Conservation (phyloP, 2,888 invertebrate species). For the Pteria penguin region DNA sequence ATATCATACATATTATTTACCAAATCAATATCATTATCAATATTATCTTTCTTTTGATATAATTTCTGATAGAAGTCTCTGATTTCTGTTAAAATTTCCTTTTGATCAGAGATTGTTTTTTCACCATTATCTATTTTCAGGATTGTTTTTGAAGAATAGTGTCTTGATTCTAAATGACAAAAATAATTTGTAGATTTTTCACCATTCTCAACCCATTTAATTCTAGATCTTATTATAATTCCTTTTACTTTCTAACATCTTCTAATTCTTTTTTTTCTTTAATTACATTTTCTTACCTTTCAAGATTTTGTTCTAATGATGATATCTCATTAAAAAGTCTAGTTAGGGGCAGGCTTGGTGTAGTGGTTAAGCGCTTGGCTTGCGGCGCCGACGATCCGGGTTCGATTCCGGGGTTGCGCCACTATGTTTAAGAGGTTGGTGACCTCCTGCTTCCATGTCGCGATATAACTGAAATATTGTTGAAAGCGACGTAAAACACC, state of each 20-base stretch:
- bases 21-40: background rate
- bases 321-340: too few relatives aligned
- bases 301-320: background rate
- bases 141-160: conserved; percentile 2
- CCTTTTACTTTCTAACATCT: conserved; percentile 1
- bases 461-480: too few relatives aligned
- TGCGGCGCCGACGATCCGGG: too few relatives aligned
- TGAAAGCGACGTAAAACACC: too few relatives aligned
- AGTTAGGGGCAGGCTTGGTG: too few relatives aligned
- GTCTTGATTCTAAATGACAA: conserved; percentile 1
- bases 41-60: background rate
- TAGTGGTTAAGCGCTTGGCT: too few relatives aligned
- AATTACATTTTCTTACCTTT: background rate
- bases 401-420: too few relatives aligned
- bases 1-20: background rate
- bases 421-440: too few relatives aligned
- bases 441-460: too few relatives aligned
- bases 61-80: background rate
- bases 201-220: background rate
- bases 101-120: conserved; percentile 2
- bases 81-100: background rate
- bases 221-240: conserved; percentile 1
- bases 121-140: conserved; percentile 2
- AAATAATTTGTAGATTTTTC: conserved; percentile 7
- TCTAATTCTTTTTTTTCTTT: conserved; percentile 11